These are phyloP conservation scores for Plagodis dolabraria DNA, from an alignment of 2,888 invertebrate genomes.

Conservation along the genomic window DNA sequence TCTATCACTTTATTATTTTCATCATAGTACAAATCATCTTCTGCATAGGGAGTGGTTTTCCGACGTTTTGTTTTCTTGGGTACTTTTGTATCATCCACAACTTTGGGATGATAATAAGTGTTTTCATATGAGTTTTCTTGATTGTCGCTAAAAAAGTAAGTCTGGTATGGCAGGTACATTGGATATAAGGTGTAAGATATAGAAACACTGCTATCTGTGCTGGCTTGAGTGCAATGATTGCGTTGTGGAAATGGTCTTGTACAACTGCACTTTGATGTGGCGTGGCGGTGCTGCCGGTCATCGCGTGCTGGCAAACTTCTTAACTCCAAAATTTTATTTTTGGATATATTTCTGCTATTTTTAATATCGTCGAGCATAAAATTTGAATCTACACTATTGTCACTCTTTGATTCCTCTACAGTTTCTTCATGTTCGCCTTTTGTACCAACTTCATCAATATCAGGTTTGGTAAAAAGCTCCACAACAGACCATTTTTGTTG, in stretches of 20 bases:
- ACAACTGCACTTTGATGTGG: slow-evolving; percentile 28
- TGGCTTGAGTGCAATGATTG: slow-evolving; percentile 14
- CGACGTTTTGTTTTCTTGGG: slow-evolving; percentile 48
- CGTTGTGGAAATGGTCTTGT: slow-evolving; percentile 14
- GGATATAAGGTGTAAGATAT: slow-evolving; percentile 40
- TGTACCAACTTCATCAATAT: slow-evolving; percentile 14
- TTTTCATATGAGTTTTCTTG: slow-evolving; percentile 25
- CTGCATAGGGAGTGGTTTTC: slow-evolving; percentile 42
- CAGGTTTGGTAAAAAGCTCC: slow-evolving; percentile 42
- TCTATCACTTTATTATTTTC: slow-evolving; percentile 36
- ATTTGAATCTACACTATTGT: slow-evolving; percentile 5
- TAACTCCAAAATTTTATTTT: slow-evolving; percentile 59
- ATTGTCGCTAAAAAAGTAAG: slow-evolving; percentile 44
- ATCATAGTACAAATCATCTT: slow-evolving; percentile 49
- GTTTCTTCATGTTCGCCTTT: slow-evolving; percentile 7
- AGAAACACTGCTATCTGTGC: slow-evolving; percentile 8
- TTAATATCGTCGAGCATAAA: slow-evolving; percentile 4
- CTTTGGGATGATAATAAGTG: slow-evolving; percentile 47
- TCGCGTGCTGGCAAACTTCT: slow-evolving; percentile 54
- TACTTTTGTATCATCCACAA: slow-evolving; percentile 42
- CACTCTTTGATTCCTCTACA: slow-evolving; percentile 5
- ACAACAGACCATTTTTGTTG: slow-evolving; percentile 65
- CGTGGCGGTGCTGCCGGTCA: slow-evolving; percentile 4
- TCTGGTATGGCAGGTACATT: slow-evolving; percentile 51
- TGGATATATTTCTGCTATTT: slow-evolving; percentile 24